phyloP scores from a whole-genome alignment of 2,888 invertebrate species.

The Coenonympha glycerion region DNA sequence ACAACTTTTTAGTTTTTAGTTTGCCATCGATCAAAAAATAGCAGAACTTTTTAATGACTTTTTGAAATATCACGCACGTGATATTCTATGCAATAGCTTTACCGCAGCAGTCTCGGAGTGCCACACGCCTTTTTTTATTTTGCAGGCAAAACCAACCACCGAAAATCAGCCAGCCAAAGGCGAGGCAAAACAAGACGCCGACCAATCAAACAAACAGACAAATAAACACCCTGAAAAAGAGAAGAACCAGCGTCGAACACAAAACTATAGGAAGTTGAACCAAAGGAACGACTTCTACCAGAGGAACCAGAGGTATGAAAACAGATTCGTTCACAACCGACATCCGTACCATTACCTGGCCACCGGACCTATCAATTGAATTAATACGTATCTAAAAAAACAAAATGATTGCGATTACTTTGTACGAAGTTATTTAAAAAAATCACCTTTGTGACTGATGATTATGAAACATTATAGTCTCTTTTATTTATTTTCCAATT shows the following conservation, averaged over 20 bases:
- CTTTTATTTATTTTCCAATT: too few species aligned
- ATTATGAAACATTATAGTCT: too few species aligned
- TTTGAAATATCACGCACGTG: too few species aligned
- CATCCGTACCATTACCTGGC: conserved; percentile 67
- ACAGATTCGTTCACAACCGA: conserved; percentile 56
- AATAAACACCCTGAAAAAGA: conserved; percentile 52
- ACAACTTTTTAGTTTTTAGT: too few species aligned
- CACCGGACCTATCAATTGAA: conserved; percentile 70
- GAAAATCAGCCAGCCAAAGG: conserved; percentile 32
- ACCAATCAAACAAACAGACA: conserved; percentile 36
- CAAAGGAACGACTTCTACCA: conserved; percentile 56
- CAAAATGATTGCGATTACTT: too few species aligned
- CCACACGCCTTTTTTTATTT: too few species aligned
- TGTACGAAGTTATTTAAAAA: too few species aligned
- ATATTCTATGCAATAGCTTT: too few species aligned
- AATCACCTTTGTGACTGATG: too few species aligned
- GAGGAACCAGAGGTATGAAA: conserved; percentile 64
- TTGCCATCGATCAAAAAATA: too few species aligned
- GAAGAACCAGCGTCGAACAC: conserved; percentile 51
- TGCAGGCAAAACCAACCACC: conserved; percentile 48
- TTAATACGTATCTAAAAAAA: conserved; percentile 34
- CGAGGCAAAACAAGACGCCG: conserved; percentile 23
- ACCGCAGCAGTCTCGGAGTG: too few species aligned
- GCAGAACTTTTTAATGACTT: too few species aligned
- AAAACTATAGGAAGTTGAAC: conserved; percentile 57